Percentiles rank a stretch among this genome's conserved stretches.
phyloP scores from a whole-genome alignment of 2,113 vertebrate species.

The Toxotes chatareus region DNA sequence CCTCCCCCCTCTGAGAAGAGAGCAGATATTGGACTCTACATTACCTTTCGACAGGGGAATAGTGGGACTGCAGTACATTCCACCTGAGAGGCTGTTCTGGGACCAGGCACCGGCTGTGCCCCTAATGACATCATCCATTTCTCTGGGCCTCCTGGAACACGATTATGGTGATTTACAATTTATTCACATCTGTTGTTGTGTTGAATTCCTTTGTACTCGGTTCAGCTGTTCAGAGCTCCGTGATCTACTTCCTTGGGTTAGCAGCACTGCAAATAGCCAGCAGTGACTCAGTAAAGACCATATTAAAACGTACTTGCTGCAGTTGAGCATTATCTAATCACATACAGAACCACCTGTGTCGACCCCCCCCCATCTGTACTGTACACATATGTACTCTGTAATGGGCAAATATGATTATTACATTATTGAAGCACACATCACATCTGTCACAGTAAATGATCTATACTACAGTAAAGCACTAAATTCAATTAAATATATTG shows the following conservation, averaged over 20 bases:
- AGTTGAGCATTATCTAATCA: slow-evolving; percentile 46
- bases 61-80: slow-evolving; percentile 70
- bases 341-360: slow-evolving; percentile 42
- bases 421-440: slow-evolving; percentile 28
- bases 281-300: slow-evolving; percentile 35
- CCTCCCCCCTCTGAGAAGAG: slow-evolving; percentile 69
- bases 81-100: slow-evolving; percentile 79
- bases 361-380: slow-evolving; percentile 38
- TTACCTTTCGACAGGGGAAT: slow-evolving; percentile 81
- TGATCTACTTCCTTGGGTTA: slow-evolving; percentile 63
- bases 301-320: slow-evolving; percentile 41
- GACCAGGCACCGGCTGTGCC: slow-evolving; percentile 74
- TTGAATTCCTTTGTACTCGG: slow-evolving; percentile 72
- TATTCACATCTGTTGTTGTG: slow-evolving; percentile 81
- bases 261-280: slow-evolving; percentile 46
- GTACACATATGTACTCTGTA: slow-evolving; percentile 18
- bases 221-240: slow-evolving; percentile 59
- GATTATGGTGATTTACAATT: slow-evolving; percentile 82
- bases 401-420: slow-evolving; percentile 35
- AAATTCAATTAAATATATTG: slow-evolving; percentile 58
- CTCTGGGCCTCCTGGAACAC: slow-evolving; percentile 76
- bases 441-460: slow-evolving; percentile 60
- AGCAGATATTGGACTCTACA: slow-evolving; percentile 82
- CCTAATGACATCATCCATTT: slow-evolving; percentile 83
- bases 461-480: slow-evolving; percentile 29